Conservation (phyloP, 2,888 invertebrate genomes). For the Automeris io region DNA sequence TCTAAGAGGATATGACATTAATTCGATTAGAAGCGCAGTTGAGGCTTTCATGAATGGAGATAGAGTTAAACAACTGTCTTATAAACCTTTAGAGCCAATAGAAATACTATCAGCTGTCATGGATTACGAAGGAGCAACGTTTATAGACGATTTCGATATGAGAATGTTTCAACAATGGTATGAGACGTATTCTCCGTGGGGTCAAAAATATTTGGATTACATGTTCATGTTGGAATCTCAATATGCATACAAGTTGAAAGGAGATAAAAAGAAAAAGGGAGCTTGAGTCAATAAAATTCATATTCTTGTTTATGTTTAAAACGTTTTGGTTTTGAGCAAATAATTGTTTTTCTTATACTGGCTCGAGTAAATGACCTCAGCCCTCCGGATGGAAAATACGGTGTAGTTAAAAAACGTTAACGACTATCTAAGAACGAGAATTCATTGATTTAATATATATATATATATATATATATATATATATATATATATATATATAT, state of each 20-base stretch:
- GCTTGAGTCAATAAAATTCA: no score
- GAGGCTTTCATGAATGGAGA: slow-evolving; percentile 56
- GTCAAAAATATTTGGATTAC: slow-evolving; percentile 40
- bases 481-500: no score
- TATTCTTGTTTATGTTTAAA: no score
- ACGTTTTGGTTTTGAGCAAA: no score
- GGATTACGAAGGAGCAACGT: slow-evolving; percentile 36
- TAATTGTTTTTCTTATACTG: no score
- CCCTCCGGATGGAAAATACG: no score
- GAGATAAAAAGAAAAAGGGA: slow-evolving; percentile 48
- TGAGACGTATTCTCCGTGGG: slow-evolving; percentile 47
- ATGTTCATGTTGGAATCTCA: slow-evolving; percentile 51
- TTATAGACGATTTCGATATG: slow-evolving; percentile 54
- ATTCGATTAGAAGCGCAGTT: slow-evolving; percentile 60
- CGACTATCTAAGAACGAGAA: no score
- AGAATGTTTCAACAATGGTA: slow-evolving; percentile 72
- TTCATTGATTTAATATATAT: no score
- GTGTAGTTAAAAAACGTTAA: no score
- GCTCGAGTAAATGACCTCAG: no score
- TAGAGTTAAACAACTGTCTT: slow-evolving; percentile 69
- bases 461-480: no score
- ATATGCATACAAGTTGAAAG: slow-evolving; percentile 42
- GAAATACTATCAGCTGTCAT: slow-evolving; percentile 72
- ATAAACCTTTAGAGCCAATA: slow-evolving; percentile 63
- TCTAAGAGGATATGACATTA: slow-evolving; percentile 72